Evolutionary conservation across 37 sponge, comb jelly and placozoan genomes (phyloP).

Genomic region (Bolinopsis microptera): DNA sequence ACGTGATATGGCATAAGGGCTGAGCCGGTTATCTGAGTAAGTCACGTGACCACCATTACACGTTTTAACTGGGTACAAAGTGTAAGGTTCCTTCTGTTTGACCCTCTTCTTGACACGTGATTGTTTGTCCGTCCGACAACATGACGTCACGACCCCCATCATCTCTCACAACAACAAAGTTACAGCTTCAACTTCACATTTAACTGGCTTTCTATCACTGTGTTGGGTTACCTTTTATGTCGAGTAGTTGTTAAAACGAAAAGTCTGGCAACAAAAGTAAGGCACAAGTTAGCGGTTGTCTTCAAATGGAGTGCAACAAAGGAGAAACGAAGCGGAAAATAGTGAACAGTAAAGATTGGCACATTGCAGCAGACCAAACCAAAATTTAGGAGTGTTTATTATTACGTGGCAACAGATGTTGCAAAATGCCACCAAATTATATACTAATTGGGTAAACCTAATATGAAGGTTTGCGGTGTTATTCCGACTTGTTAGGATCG

Average conservation of each 20-base stretch:
- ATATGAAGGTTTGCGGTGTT: no score
- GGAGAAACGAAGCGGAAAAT: not conserved
- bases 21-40: not conserved
- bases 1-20: constrained; percentile 31
- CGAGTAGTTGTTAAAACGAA: no score
- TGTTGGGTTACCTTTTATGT: no score
- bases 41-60: not conserved
- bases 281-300: not conserved
- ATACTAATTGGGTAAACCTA: not conserved
- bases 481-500: no score
- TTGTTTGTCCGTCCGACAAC: not conserved
- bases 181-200: not conserved
- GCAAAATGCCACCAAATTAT: not conserved
- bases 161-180: not conserved
- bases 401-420: not conserved
- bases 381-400: not conserved
- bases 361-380: not conserved
- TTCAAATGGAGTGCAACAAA: not conserved
- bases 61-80: not conserved
- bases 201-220: not conserved
- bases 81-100: constrained; percentile 16
- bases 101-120: not conserved
- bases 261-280: no score
- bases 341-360: not conserved
- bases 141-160: not conserved